phyloP scores from a whole-genome alignment of 2,797 vertebrate genomes.

The Sciaenops ocellatus region DNA sequence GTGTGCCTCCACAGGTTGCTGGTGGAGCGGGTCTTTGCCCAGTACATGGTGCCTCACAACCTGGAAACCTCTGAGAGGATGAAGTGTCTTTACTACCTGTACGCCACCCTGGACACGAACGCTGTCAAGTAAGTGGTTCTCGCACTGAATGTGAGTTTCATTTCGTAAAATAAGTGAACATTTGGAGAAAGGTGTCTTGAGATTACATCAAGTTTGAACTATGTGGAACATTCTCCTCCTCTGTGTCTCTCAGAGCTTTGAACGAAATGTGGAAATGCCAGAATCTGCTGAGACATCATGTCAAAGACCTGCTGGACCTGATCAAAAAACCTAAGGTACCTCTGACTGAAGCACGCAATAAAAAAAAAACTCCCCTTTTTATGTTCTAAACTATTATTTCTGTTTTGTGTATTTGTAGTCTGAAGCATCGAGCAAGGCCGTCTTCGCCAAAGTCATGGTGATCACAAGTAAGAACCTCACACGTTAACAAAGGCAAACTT shows the following conservation, averaged over 20 bases:
- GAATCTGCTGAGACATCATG: constrained; percentile 94
- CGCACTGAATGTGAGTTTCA: not conserved
- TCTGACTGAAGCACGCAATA: constrained; percentile 18
- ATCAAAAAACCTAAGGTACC: constrained; percentile 96
- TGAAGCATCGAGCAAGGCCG: constrained; percentile 95
- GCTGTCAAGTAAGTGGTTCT: constrained; percentile 93
- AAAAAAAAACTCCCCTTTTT: fast-evolving
- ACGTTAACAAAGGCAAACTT: not conserved
- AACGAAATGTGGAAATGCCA: constrained; percentile 99
- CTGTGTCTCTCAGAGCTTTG: constrained; percentile 86
- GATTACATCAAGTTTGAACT: not conserved
- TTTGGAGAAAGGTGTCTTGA: not conserved
- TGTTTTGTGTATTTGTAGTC: constrained; percentile 83
- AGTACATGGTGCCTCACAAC: constrained; percentile 98
- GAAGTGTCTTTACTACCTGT: constrained; percentile 99
- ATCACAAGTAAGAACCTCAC: constrained; percentile 94
- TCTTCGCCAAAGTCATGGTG: constrained; percentile 99
- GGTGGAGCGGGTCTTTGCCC: constrained; percentile 97
- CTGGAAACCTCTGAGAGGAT: constrained; percentile 95
- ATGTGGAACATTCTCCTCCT: not conserved
- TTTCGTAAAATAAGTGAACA: not conserved
- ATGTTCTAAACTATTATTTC: not conserved
- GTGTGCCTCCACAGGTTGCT: constrained; percentile 86
- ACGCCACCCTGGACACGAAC: constrained; percentile 95
- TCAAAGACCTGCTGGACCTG: constrained; percentile 96